Evolutionary conservation across 2,888 invertebrate species (phyloP).

Genomic region (Oeneis ivallda): DNA sequence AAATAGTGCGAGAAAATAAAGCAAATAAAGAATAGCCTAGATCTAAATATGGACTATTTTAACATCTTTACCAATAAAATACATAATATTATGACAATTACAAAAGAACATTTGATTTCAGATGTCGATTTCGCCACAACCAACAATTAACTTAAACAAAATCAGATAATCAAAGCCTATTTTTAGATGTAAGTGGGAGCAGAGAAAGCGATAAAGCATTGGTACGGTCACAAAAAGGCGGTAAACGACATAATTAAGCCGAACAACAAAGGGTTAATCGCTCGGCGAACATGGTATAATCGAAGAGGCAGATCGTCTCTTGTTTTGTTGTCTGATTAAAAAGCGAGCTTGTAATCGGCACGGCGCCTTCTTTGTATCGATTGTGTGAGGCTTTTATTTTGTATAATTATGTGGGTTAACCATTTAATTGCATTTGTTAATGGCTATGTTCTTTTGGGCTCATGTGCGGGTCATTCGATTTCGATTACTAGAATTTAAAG

Average conservation of each 20-base stretch:
- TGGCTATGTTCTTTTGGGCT: not conserved
- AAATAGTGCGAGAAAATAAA: no score
- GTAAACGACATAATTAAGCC: conserved; percentile 59
- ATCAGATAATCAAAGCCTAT: conserved; percentile 31
- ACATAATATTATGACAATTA: not conserved
- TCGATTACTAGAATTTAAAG: not conserved
- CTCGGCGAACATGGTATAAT: conserved; percentile 21
- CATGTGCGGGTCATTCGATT: not conserved
- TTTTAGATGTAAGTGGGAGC: conserved; percentile 49
- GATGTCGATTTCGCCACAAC: conserved; percentile 19
- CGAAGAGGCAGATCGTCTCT: conserved; percentile 20
- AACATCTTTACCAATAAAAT: not conserved
- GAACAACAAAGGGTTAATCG: conserved; percentile 49
- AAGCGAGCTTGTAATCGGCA: not conserved
- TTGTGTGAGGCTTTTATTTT: not conserved
- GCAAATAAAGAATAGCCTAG: no score
- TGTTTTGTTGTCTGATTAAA: conserved; percentile 21
- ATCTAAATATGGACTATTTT: no score
- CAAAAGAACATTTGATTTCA: not conserved
- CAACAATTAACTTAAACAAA: conserved; percentile 34
- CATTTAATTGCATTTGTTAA: not conserved
- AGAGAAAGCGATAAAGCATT: conserved; percentile 33
- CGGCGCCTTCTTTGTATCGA: conserved; percentile 8
- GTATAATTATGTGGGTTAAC: not conserved
- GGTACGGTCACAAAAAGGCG: conserved; percentile 47